Evolutionary conservation across 2,113 vertebrate genomes (phyloP), one percentile per base, ranked within the genome.

Genomic region (Gobius niger): DNA sequence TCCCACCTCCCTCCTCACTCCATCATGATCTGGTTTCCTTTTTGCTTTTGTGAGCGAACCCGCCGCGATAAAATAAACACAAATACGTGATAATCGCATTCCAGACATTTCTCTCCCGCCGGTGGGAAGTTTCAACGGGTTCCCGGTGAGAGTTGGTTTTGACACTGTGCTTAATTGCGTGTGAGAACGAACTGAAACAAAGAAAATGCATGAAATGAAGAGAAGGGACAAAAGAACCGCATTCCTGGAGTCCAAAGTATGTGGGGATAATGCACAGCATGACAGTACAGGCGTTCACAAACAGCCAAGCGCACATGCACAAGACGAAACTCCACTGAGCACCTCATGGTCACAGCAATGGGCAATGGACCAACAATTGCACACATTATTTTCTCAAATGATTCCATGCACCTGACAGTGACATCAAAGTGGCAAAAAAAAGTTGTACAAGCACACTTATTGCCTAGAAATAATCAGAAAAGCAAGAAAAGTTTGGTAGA

Each of bases 61-160:
- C 80, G 72, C 82, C 56, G 85, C 82, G 87, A 90, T 91, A 90
- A 90, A 89, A 90, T 84, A 90, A 92, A 91, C 88, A 91, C 83
- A 89, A 88, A 91, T 85, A 80, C 69, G 73, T 82, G 85, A 88
- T 88, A 87, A 91, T 87, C 80, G 79, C 87, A 89, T 91, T 90
- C 88, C 80, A 69, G 61, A 69, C 83, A 87, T 88, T 89, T 88
- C 86, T 87, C 68, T 85, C 80, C 87, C 68, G 85, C 88, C 72
- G 82, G 79, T 91, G 87, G 84, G 87, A 90, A 88, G 87, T 92
- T 91, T 88, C 75, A 86, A 90, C 88, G 86, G 82, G 83, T 89
- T 91, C 83, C 82, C 69, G 79, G 83, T 73, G 77, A 72, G 76
- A 88, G 80, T 85, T 74, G 67, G 71, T 78, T 69, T 56, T 75